phyloP scores from a whole-genome alignment of 64 coral and sea anemone genomes.

The Montipora cactus region DNA sequence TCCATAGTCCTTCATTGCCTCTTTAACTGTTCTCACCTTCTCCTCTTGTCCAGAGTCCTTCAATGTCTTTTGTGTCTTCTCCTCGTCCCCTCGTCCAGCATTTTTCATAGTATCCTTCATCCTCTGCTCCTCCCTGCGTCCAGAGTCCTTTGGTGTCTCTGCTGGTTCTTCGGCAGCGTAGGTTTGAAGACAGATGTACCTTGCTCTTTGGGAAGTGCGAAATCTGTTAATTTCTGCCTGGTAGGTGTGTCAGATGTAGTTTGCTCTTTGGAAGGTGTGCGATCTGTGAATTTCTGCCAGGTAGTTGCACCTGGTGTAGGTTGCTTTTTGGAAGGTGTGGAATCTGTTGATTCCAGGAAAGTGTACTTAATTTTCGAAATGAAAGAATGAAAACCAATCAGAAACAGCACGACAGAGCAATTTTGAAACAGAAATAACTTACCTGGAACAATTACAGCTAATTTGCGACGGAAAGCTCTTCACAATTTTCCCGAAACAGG shows the following conservation, averaged over 20 bases:
- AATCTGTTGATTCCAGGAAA: background rate
- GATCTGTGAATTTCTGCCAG: background rate
- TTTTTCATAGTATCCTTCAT: background rate
- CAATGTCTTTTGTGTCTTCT: background rate
- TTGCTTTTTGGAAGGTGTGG: background rate
- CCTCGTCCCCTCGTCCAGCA: background rate
- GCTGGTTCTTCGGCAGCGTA: background rate
- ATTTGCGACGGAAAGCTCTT: too few relatives aligned
- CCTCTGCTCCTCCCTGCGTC: background rate
- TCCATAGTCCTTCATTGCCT: background rate
- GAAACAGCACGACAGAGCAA: too few relatives aligned
- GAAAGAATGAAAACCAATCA: too few relatives aligned
- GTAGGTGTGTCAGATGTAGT: background rate
- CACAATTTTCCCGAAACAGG: too few relatives aligned
- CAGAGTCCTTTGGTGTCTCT: background rate
- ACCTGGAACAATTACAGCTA: too few relatives aligned
- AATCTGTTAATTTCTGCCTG: background rate
- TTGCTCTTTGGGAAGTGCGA: background rate
- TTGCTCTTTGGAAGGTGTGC: background rate
- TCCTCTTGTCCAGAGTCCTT: background rate
- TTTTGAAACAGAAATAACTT: too few relatives aligned
- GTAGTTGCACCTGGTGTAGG: background rate
- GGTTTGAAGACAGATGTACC: too few relatives aligned
- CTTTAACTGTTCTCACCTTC: slow-evolving; percentile 4
- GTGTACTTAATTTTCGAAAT: too few relatives aligned